phyloP scores from a whole-genome alignment of 2,888 invertebrate genomes.

The Pollenia griseotomentosa region DNA sequence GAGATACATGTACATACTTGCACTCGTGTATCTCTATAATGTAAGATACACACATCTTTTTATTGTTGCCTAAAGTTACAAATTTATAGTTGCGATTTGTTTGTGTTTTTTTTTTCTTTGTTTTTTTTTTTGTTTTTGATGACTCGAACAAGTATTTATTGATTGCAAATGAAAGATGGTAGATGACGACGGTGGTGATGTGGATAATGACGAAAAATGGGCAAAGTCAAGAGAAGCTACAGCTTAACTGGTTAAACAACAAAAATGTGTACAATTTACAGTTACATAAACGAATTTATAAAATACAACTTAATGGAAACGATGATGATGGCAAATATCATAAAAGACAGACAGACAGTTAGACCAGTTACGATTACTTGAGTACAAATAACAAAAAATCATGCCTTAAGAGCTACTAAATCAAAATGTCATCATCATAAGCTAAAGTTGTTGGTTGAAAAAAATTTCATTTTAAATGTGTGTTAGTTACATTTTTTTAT shows the following conservation, averaged over 20 bases:
- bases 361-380: slow-evolving; percentile 4
- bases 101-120: neutral
- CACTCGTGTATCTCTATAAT: neutral
- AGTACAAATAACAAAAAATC: neutral
- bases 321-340: slow-evolving; percentile 14
- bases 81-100: slow-evolving; percentile 36
- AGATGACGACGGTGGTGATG: neutral
- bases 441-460: slow-evolving; percentile 12
- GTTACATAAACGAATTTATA: slow-evolving; percentile 48
- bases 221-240: slow-evolving; percentile 18
- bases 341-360: neutral
- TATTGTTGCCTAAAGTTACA: slow-evolving; percentile 32
- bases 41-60: neutral
- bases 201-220: slow-evolving; percentile 21
- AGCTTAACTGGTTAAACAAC: slow-evolving; percentile 44
- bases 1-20: neutral
- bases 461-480: slow-evolving; percentile 13
- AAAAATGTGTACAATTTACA: slow-evolving; percentile 46
- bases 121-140: neutral
- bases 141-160: slow-evolving; percentile 65
- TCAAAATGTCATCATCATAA: slow-evolving; percentile 34
- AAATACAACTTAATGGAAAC: slow-evolving; percentile 12
- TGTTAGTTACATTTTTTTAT: slow-evolving; percentile 2
- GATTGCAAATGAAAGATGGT: slow-evolving; percentile 49
- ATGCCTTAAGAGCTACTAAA: slow-evolving; percentile 9